Conservation (phyloP, 2,888 invertebrate genomes). For the Drosophila neonasuta region DNA sequence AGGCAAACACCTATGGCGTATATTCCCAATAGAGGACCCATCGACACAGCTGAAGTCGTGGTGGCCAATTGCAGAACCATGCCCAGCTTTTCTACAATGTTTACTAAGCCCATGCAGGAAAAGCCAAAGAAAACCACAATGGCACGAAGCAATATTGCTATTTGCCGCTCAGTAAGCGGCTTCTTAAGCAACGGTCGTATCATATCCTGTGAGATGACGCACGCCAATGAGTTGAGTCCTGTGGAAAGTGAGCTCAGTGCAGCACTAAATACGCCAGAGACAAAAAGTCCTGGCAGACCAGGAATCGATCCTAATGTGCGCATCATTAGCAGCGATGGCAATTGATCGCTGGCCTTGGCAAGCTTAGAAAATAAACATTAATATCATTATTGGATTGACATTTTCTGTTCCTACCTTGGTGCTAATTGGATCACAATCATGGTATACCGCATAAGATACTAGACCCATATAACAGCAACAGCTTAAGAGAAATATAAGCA, state of each 20-base stretch:
- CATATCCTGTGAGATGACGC: conserved; percentile 90
- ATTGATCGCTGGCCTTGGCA: conserved; percentile 89
- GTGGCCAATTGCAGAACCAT: conserved; percentile 86
- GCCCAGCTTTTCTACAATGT: conserved; percentile 88
- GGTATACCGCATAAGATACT: conserved; percentile 88
- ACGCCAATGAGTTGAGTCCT: conserved; percentile 90
- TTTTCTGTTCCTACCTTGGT: conserved; percentile 85
- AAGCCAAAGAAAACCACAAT: conserved; percentile 87
- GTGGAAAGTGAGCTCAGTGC: conserved; percentile 92
- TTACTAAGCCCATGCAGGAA: conserved; percentile 86
- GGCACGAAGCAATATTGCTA: conserved; percentile 85
- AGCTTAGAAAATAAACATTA: conserved; percentile 82
- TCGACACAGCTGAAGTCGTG: conserved; percentile 86
- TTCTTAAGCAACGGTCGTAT: conserved; percentile 86
- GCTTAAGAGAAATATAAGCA: conserved; percentile 85
- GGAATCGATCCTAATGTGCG: conserved; percentile 89
- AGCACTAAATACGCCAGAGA: conserved; percentile 95
- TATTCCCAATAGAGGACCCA: conserved; percentile 87
- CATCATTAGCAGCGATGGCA: conserved; percentile 93
- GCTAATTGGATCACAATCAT: conserved; percentile 90
- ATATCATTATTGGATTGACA: no score
- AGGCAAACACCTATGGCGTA: conserved; percentile 86
- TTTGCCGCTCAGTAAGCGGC: conserved; percentile 83
- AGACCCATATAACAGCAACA: conserved; percentile 89
- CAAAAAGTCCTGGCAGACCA: conserved; percentile 93